phyloP scores from a whole-genome alignment of 2,888 invertebrate genomes.

The Hanleya hanleyi region DNA sequence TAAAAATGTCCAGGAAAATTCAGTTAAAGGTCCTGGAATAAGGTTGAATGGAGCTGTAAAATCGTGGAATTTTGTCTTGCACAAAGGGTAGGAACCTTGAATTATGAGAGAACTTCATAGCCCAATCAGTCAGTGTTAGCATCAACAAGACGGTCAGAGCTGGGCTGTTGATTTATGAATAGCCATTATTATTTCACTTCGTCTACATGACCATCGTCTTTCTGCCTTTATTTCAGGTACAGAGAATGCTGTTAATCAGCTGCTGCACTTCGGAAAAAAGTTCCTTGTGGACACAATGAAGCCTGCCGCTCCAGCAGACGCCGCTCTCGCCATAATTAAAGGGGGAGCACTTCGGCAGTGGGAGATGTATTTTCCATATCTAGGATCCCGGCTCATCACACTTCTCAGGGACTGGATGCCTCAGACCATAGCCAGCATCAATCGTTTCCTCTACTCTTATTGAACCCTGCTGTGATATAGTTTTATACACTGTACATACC shows the following conservation, averaged over 20 bases:
- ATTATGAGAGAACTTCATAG: too few species aligned
- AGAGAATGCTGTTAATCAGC: conserved; percentile 54
- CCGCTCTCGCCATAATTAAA: conserved; percentile 62
- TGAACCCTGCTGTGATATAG: neutral
- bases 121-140: too few species aligned
- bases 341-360: conserved; percentile 53
- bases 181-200: too few species aligned
- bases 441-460: conserved; percentile 41
- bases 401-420: conserved; percentile 54
- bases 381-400: conserved; percentile 39
- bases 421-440: conserved; percentile 39
- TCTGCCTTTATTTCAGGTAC: conserved; percentile 56
- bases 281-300: conserved; percentile 42
- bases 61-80: too few species aligned
- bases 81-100: too few species aligned
- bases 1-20: too few species aligned
- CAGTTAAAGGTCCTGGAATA: too few species aligned
- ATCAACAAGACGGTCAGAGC: too few species aligned
- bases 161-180: too few species aligned
- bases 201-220: too few species aligned
- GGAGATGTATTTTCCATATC: conserved; percentile 61
- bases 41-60: too few species aligned
- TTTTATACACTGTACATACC: too few species aligned
- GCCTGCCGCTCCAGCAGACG: conserved; percentile 58
- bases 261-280: conserved; percentile 48